Evolutionary conservation across 35 echinoderm and acorn worm genomes (phyloP).

Genomic region (Lytechinus variegatus): DNA sequence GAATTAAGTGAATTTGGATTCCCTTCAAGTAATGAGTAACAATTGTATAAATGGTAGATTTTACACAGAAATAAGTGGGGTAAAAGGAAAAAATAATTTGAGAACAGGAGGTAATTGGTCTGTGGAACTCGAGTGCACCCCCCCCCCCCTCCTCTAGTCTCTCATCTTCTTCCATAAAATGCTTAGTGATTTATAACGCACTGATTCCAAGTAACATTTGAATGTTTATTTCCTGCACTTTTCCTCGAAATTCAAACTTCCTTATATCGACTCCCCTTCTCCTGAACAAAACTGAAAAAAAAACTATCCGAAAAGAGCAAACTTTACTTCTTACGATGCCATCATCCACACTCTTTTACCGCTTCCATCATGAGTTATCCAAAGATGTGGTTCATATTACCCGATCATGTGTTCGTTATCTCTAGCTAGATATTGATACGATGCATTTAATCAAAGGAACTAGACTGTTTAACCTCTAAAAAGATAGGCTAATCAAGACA

Average conservation of each 20-base stretch:
- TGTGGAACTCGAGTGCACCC: too few relatives aligned
- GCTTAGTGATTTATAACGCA: neutral
- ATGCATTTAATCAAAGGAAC: neutral
- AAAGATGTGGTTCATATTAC: neutral
- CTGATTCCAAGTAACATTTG: neutral
- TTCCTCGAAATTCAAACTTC: neutral
- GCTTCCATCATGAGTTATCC: neutral
- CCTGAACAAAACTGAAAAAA: neutral
- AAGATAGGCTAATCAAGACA: conserved; percentile 12
- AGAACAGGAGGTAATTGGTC: too few relatives aligned
- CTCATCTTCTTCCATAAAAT: too few relatives aligned
- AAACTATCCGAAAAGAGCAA: neutral
- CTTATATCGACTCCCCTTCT: neutral
- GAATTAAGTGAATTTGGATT: too few relatives aligned
- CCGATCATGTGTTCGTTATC: neutral
- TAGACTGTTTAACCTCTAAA: conserved; percentile 12
- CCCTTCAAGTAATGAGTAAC: too few relatives aligned
- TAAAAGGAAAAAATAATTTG: too few relatives aligned
- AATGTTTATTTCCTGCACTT: neutral
- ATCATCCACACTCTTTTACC: neutral
- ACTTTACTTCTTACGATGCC: neutral
- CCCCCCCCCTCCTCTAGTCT: too few relatives aligned
- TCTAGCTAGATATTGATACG: neutral
- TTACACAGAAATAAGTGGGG: too few relatives aligned
- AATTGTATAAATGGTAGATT: too few relatives aligned